A percentile compares a stretch with the other conserved stretches of the same genome.
Conservation (phyloP, 2,888 invertebrate species). For the Lepidocyrtinus sp. region DNA sequence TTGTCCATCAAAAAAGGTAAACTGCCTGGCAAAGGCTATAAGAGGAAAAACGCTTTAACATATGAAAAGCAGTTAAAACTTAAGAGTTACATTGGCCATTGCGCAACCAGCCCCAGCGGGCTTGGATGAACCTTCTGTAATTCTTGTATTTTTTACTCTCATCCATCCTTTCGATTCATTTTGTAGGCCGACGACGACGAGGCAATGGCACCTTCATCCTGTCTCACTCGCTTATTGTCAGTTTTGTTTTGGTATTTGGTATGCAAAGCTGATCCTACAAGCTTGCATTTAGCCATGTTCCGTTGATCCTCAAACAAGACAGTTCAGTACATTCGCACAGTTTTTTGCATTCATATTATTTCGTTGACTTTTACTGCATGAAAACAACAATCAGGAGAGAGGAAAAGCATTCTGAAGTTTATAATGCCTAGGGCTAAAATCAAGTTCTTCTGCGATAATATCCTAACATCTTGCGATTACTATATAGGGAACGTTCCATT, state of each 20-base stretch:
- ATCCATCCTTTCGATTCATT: neutral
- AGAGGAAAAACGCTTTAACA: too few relatives aligned
- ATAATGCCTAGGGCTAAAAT: neutral
- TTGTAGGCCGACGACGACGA: slow-evolving; percentile 27
- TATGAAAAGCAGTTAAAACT: slow-evolving; percentile 26
- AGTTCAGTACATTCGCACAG: neutral
- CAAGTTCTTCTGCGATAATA: neutral
- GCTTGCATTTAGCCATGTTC: neutral
- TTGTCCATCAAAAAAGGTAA: too few relatives aligned
- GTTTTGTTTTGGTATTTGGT: slow-evolving; percentile 42
- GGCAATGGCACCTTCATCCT: slow-evolving; percentile 30
- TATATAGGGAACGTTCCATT: neutral
- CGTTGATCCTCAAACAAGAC: neutral
- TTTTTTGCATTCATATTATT: neutral
- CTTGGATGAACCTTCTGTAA: slow-evolving; percentile 32
- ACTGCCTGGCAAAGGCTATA: too few relatives aligned
- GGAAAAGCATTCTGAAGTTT: neutral
- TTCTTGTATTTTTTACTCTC: slow-evolving; percentile 16
- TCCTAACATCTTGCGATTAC: neutral
- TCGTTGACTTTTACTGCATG: neutral
- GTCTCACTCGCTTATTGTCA: slow-evolving; percentile 24
- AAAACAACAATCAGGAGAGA: neutral
- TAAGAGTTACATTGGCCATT: slow-evolving; percentile 15
- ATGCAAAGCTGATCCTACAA: slow-evolving; percentile 21
- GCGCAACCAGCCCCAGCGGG: slow-evolving; percentile 31